These are phyloP conservation scores for Gadopsis bispinosus DNA, from an alignment of 2,797 vertebrate genomes.

Conservation along the genomic window DNA sequence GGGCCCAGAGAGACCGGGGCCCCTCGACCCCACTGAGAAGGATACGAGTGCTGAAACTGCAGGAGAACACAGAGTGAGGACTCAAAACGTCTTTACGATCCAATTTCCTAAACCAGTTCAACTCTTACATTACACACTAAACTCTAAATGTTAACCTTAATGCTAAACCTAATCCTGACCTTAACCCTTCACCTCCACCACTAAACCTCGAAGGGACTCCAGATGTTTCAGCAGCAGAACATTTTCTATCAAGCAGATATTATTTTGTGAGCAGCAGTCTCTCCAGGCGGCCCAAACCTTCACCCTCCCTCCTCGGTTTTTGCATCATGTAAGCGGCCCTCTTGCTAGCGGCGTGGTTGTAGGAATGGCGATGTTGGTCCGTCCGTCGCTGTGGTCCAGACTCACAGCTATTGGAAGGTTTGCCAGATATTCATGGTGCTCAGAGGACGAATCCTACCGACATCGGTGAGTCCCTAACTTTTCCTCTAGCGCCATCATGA, in stretches of 20 bases:
- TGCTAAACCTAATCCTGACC: neutral
- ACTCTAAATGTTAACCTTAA: neutral
- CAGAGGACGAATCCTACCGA: no score
- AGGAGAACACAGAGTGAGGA: no score
- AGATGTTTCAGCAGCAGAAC: neutral
- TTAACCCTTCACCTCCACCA: neutral
- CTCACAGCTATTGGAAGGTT: no score
- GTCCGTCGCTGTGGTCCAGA: no score
- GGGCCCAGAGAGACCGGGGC: constrained; percentile 44
- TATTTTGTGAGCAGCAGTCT: neutral
- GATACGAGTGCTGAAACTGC: constrained; percentile 51
- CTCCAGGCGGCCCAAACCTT: neutral
- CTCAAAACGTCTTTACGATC: constrained; percentile 17
- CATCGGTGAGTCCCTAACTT: no score
- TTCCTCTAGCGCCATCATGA: no score
- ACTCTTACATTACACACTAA: neutral
- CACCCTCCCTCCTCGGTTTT: neutral
- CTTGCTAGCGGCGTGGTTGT: no score
- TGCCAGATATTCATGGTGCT: no score
- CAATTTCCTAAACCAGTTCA: neutral
- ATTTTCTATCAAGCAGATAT: neutral
- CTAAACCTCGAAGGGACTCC: neutral
- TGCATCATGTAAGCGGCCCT: neutral
- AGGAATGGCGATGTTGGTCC: no score
- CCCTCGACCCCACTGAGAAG: constrained; percentile 49